Conservation (phyloP, 2,888 invertebrate genomes). For the Idaea dimidiata region DNA sequence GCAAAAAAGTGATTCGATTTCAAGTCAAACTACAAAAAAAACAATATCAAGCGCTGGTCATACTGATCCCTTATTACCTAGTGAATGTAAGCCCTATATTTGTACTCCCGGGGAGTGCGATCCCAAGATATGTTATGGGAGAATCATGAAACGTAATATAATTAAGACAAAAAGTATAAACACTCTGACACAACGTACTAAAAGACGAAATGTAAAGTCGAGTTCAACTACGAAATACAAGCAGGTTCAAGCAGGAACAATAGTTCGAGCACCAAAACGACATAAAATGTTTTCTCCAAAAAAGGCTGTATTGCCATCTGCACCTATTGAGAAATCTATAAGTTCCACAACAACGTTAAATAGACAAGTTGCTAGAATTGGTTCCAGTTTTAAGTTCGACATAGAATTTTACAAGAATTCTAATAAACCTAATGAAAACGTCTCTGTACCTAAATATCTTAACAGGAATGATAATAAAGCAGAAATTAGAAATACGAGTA, state of each 20-base stretch:
- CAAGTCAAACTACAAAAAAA: conserved; percentile 12
- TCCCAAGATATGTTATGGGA: conserved; percentile 30
- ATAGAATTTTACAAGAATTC: conserved; percentile 37
- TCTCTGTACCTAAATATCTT: neutral
- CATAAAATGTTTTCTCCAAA: conserved; percentile 7
- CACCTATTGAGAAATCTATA: conserved; percentile 11
- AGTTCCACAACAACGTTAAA: conserved; percentile 15
- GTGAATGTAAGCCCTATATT: conserved; percentile 31
- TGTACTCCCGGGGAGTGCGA: conserved; percentile 37
- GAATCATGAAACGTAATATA: conserved; percentile 18
- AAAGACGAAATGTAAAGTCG: neutral
- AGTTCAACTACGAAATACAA: neutral
- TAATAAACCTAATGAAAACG: conserved; percentile 8
- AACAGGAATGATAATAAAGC: conserved; percentile 3
- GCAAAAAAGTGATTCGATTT: conserved; percentile 8
- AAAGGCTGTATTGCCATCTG: conserved; percentile 1
- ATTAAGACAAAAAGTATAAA: conserved; percentile 7
- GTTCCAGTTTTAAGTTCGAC: conserved; percentile 38
- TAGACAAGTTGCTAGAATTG: conserved; percentile 27
- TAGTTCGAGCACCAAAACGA: conserved; percentile 6
- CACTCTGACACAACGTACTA: conserved; percentile 4
- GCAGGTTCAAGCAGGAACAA: conserved; percentile 6
- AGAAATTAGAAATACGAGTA: conserved; percentile 5
- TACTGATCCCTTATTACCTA: too few species aligned
- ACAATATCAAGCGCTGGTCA: too few species aligned